Evolutionary conservation across 2,113 vertebrate genomes (phyloP).

Genomic region (Pangasianodon gigas): DNA sequence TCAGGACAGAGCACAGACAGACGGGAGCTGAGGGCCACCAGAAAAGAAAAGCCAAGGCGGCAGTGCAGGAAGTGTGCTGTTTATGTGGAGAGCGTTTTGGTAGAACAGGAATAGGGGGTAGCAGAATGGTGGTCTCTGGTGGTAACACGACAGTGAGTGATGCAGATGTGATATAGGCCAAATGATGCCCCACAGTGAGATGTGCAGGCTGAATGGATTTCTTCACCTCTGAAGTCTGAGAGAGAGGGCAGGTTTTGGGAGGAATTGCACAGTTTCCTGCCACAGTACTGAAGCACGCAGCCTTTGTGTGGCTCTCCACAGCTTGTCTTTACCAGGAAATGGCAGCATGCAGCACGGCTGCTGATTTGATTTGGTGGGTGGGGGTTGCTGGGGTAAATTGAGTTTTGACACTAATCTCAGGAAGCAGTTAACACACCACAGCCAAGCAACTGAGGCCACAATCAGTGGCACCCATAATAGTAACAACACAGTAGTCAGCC

Average conservation of each 20-base stretch:
- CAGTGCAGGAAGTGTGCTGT: conserved; percentile 48
- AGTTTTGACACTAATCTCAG: conserved; percentile 65
- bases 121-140: not conserved
- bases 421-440: conserved; percentile 49
- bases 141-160: conserved; percentile 45
- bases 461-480: conserved; percentile 27
- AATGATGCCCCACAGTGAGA: conserved; percentile 37
- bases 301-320: conserved; percentile 19
- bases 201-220: conserved; percentile 60
- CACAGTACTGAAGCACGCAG: conserved; percentile 36
- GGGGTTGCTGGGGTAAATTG: conserved; percentile 62
- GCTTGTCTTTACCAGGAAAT: conserved; percentile 53
- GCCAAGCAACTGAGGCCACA: conserved; percentile 31
- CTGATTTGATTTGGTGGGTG: conserved; percentile 66
- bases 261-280: conserved; percentile 23
- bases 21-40: not conserved
- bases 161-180: conserved; percentile 43
- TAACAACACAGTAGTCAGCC: conserved; percentile 20
- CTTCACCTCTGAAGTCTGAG: conserved; percentile 52
- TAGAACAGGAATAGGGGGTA: not conserved
- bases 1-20: not conserved
- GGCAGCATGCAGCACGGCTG: conserved; percentile 55
- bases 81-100: conserved; percentile 38
- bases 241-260: not conserved
- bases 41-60: conserved; percentile 8